These are phyloP conservation scores for Monoplex corrugatus DNA, from an alignment of 2,888 invertebrate species.

Conservation along the genomic window DNA sequence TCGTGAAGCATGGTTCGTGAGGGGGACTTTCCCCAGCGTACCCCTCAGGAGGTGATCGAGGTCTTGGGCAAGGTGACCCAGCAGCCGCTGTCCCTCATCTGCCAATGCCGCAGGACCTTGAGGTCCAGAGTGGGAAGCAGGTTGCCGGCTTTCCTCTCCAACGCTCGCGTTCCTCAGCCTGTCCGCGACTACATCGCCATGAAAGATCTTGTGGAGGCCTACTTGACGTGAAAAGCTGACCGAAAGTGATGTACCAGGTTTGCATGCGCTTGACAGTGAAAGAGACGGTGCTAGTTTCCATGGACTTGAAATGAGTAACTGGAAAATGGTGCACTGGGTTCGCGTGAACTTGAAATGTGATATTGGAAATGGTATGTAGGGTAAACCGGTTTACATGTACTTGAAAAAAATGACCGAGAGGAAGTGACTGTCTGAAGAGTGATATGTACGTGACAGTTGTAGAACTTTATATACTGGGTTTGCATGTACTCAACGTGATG, in stretches of 20 bases:
- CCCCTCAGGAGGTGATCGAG: not conserved
- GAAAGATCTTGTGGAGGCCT: constrained; percentile 27
- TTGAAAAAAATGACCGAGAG: too few species aligned
- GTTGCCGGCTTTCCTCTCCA: not conserved
- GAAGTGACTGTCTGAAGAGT: too few species aligned
- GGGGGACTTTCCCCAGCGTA: not conserved
- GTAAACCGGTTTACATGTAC: too few species aligned
- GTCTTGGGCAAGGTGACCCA: not conserved
- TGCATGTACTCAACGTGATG: too few species aligned
- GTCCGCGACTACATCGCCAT: constrained; percentile 29
- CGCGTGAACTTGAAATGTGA: too few species aligned
- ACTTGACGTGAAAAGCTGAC: not conserved
- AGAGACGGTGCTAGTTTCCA: too few species aligned
- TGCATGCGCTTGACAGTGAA: too few species aligned
- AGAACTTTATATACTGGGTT: too few species aligned
- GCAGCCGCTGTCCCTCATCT: not conserved
- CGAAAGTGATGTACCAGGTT: not conserved
- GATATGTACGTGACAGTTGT: too few species aligned
- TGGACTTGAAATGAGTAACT: too few species aligned
- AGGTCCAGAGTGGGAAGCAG: not conserved
- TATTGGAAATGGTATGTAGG: too few species aligned
- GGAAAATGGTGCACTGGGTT: too few species aligned
- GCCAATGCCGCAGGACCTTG: not conserved
- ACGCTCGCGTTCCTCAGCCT: not conserved
- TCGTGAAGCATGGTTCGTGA: constrained; percentile 24